Conservation (phyloP, 2,888 invertebrate species). For the Tenthredo notha region DNA sequence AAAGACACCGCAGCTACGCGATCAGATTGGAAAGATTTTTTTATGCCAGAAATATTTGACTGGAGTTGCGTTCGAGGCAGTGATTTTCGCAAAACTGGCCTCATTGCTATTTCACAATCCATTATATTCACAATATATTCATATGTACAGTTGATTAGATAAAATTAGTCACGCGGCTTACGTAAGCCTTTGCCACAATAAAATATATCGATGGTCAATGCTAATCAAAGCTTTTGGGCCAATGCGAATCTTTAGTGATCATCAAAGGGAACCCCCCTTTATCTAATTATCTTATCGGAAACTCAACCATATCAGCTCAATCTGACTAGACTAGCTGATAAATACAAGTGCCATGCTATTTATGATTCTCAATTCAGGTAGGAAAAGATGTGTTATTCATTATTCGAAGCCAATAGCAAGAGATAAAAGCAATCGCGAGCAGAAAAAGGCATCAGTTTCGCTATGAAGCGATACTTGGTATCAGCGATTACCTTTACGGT, state of each 20-base stretch:
- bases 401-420: not conserved
- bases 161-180: not conserved
- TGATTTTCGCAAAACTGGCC: too few species aligned
- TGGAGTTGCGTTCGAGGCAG: too few species aligned
- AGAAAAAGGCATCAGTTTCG: not conserved
- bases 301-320: not conserved
- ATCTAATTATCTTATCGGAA: slow-evolving; percentile 7
- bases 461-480: slow-evolving; percentile 78
- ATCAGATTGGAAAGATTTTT: not conserved
- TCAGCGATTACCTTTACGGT: slow-evolving; percentile 77
- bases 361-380: not conserved
- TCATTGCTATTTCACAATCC: too few species aligned
- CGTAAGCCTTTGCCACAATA: not conserved
- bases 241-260: not conserved
- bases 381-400: not conserved
- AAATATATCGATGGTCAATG: not conserved
- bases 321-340: too few species aligned
- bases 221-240: not conserved
- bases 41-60: not conserved
- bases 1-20: not conserved
- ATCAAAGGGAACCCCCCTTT: not conserved
- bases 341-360: not conserved
- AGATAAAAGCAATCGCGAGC: not conserved
- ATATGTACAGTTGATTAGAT: not conserved
- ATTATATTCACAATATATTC: too few species aligned